Conservation (phyloP, 2,797 vertebrate species). For the Anas flavirostris region DNA sequence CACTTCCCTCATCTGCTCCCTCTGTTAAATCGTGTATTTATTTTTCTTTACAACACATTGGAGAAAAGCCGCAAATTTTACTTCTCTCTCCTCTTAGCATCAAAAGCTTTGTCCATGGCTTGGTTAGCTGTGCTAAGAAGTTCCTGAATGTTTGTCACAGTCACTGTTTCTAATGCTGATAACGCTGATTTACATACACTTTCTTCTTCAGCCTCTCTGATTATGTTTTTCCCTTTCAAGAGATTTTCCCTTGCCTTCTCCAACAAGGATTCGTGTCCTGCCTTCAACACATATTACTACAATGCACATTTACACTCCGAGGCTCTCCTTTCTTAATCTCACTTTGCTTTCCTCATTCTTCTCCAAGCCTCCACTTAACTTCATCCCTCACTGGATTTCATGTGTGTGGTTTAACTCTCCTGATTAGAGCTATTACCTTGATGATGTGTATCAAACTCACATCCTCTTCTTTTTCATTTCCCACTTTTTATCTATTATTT, state of each 20-base stretch:
- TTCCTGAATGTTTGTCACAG: background rate
- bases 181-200: background rate
- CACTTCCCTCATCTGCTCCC: background rate
- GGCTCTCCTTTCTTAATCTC: background rate
- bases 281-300: background rate
- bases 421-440: background rate
- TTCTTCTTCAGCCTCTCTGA: background rate
- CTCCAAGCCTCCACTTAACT: background rate
- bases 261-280: background rate
- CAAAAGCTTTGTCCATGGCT: background rate
- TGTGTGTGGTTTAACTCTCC: background rate
- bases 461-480: background rate
- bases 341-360: background rate
- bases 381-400: background rate
- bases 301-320: background rate
- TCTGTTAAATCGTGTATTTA: background rate
- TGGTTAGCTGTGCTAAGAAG: background rate
- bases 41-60: background rate
- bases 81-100: background rate
- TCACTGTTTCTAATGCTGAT: background rate
- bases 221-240: background rate
- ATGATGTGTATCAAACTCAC: background rate
- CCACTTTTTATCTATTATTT: background rate
- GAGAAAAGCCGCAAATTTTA: background rate
- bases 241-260: background rate